Percentiles rank a stretch among this genome's conserved stretches.
phyloP scores from a whole-genome alignment of 2,888 invertebrate genomes.

The Agapostemon virescens region DNA sequence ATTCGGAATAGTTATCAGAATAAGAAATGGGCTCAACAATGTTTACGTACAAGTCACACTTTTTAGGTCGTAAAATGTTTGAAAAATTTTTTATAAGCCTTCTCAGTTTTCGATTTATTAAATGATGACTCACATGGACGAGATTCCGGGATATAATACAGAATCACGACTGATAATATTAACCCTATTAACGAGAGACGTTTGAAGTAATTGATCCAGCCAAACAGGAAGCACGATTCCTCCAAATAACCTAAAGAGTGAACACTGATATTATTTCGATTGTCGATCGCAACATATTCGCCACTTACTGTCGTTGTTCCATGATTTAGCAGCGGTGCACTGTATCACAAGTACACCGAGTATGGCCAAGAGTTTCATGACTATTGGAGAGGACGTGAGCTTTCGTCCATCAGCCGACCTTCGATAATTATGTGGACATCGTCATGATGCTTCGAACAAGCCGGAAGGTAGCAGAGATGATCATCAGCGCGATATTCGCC shows the following conservation, averaged over 20 bases:
- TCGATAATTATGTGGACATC: slow-evolving; percentile 28
- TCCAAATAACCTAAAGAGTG: slow-evolving; percentile 53
- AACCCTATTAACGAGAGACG: slow-evolving; percentile 63
- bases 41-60: background rate
- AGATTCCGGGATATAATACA: slow-evolving; percentile 74
- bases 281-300: slow-evolving; percentile 25
- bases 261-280: slow-evolving; percentile 27
- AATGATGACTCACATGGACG: slow-evolving; percentile 72
- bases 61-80: background rate
- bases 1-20: too few species aligned
- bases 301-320: slow-evolving; percentile 60
- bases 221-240: slow-evolving; percentile 52
- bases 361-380: slow-evolving; percentile 60
- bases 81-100: background rate
- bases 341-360: slow-evolving; percentile 47
- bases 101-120: background rate
- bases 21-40: background rate
- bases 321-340: slow-evolving; percentile 55
- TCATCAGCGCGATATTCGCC: slow-evolving; percentile 38
- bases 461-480: slow-evolving; percentile 25
- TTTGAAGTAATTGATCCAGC: slow-evolving; percentile 70
- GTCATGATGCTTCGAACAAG: slow-evolving; percentile 31
- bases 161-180: slow-evolving; percentile 64
- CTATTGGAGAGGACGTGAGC: slow-evolving; percentile 7
- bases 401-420: slow-evolving; percentile 18